Conservation (phyloP, 2,113 vertebrate genomes). For the Lutjanus erythropterus region DNA sequence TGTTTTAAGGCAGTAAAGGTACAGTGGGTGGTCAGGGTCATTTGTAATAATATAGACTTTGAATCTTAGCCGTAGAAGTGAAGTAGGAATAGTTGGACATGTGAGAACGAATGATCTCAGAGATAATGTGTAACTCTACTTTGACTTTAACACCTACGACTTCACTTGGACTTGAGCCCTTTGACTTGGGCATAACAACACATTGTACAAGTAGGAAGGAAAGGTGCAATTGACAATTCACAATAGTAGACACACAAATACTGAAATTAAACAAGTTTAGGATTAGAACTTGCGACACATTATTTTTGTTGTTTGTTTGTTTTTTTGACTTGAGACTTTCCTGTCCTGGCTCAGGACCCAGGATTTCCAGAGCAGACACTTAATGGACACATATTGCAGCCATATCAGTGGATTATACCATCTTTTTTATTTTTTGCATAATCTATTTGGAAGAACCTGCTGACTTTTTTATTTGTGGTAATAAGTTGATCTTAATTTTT, state of each 20-base stretch:
- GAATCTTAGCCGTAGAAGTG: not conserved
- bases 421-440: not conserved
- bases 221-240: not conserved
- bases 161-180: too few species aligned
- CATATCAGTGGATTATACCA: not conserved
- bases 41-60: not conserved
- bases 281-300: not conserved
- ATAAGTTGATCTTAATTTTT: not conserved
- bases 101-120: slow-evolving; percentile 7
- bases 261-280: not conserved
- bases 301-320: not conserved
- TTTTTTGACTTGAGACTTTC: not conserved
- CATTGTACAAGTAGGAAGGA: not conserved
- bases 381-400: too few species aligned
- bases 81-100: not conserved
- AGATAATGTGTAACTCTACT: slow-evolving; percentile 3
- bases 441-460: not conserved
- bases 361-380: not conserved
- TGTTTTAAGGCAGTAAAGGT: not conserved
- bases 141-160: too few species aligned
- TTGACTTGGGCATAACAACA: not conserved
- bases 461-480: not conserved
- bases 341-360: not conserved
- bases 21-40: not conserved
- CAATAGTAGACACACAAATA: not conserved